Evolutionary conservation across 1,140 invertebrate genomes (phyloP).

Genomic region (Radopholus similis): DNA sequence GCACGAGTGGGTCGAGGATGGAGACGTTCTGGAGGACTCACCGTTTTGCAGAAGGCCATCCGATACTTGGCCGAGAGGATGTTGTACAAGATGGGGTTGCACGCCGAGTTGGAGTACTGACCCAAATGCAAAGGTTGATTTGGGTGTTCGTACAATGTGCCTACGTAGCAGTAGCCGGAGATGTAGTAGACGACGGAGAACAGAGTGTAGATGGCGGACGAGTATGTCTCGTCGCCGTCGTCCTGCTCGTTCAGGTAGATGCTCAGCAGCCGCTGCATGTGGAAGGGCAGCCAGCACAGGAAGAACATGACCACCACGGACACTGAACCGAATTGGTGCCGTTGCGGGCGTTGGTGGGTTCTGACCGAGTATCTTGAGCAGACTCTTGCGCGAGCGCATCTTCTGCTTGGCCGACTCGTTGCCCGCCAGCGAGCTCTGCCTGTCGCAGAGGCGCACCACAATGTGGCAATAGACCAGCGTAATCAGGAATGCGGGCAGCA

Average conservation of each 20-base stretch:
- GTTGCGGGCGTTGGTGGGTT: neutral
- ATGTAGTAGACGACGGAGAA: slow-evolving; percentile 44
- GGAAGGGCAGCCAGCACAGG: slow-evolving; percentile 86
- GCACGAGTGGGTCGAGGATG: neutral
- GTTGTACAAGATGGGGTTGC: slow-evolving; percentile 47
- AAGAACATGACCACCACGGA: slow-evolving; percentile 87
- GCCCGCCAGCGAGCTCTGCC: slow-evolving; percentile 24
- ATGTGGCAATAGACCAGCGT: slow-evolving; percentile 54
- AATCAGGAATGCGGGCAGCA: slow-evolving; percentile 52
- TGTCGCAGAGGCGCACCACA: slow-evolving; percentile 27
- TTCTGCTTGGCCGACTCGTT: slow-evolving; percentile 32
- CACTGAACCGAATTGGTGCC: slow-evolving; percentile 65
- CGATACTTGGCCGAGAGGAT: slow-evolving; percentile 39
- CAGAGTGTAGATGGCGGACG: slow-evolving; percentile 22
- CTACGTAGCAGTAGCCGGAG: slow-evolving; percentile 25
- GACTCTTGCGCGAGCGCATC: slow-evolving; percentile 24
- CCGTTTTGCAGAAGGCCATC: slow-evolving; percentile 27
- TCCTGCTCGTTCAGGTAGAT: slow-evolving; percentile 39
- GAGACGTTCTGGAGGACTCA: neutral
- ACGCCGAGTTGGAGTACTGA: slow-evolving; percentile 48
- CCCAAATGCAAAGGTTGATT: neutral
- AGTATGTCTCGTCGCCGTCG: neutral
- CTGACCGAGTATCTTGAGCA: slow-evolving; percentile 52
- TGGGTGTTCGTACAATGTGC: neutral
- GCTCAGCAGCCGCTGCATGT: slow-evolving; percentile 74